phyloP scores from a whole-genome alignment of 2,888 invertebrate genomes.

The Papilio protenor region DNA sequence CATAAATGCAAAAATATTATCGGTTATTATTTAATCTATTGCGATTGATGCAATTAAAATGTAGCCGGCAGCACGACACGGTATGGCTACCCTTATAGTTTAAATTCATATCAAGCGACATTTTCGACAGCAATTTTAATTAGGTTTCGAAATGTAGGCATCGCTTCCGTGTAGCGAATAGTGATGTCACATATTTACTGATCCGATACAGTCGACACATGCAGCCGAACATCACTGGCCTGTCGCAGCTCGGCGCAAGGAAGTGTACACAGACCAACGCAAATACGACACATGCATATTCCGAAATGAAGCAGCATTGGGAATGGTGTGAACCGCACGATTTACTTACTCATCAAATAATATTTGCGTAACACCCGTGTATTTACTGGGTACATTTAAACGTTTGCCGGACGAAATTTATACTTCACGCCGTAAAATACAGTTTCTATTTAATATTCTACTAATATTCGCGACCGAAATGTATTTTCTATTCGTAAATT shows the following conservation, averaged over 20 bases:
- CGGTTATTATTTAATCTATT: not conserved
- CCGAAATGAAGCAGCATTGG: constrained; percentile 8
- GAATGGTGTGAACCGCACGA: constrained; percentile 11
- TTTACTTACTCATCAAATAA: constrained; percentile 23
- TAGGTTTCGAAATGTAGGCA: not conserved
- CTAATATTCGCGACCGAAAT: not conserved
- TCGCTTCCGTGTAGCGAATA: constrained; percentile 2
- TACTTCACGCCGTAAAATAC: not conserved
- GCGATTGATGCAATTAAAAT: not conserved
- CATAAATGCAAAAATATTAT: not conserved
- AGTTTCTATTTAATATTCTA: constrained; percentile 1
- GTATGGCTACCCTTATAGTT: not conserved
- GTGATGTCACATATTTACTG: constrained; percentile 22
- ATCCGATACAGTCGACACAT: constrained; percentile 11
- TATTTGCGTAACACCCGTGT: constrained; percentile 3
- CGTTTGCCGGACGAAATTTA: constrained; percentile 9
- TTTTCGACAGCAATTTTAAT: constrained; percentile 1
- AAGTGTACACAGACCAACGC: constrained; percentile 31
- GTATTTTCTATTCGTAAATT: not conserved
- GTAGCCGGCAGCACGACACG: not conserved
- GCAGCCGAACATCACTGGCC: not conserved
- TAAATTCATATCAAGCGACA: not conserved
- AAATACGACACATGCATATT: constrained; percentile 23
- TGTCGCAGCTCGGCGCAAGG: not conserved
- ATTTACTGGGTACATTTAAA: not conserved